phyloP scores from a whole-genome alignment of 2,888 invertebrate genomes.

The Kryphioiulus occultus region DNA sequence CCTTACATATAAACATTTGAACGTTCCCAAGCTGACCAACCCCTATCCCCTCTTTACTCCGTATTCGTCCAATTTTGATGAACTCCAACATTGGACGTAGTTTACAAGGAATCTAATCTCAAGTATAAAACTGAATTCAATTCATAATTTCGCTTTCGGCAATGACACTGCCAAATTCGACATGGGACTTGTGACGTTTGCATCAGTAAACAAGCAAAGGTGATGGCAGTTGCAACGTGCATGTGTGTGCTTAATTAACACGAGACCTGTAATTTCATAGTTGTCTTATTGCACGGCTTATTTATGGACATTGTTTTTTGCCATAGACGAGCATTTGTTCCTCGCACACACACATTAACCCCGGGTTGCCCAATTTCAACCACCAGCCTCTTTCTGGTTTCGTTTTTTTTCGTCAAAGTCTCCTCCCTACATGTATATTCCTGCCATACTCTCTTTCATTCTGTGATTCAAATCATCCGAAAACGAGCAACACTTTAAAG shows the following conservation, averaged over 20 bases:
- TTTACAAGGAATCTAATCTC: too few species aligned
- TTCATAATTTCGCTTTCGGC: too few species aligned
- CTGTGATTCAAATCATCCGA: background rate
- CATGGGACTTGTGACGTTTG: too few species aligned
- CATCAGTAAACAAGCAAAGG: too few species aligned
- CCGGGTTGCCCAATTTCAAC: background rate
- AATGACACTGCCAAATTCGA: too few species aligned
- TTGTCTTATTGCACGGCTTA: slow-evolving; percentile 39
- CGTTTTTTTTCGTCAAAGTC: background rate
- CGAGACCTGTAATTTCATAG: slow-evolving; percentile 46
- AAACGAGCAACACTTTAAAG: background rate
- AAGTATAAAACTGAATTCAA: too few species aligned
- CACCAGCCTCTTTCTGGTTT: background rate
- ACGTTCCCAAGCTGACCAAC: too few species aligned
- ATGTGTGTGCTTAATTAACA: slow-evolving; percentile 42
- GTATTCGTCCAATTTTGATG: too few species aligned
- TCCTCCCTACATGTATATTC: background rate
- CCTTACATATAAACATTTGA: too few species aligned
- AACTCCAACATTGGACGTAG: too few species aligned
- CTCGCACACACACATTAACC: background rate
- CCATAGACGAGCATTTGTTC: background rate
- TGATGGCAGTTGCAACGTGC: too few species aligned
- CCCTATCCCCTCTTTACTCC: too few species aligned
- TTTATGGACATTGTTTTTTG: slow-evolving; percentile 45
- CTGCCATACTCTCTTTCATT: slow-evolving; percentile 1